These are phyloP conservation scores for Psittacus erithacus DNA, from an alignment of 2,113 vertebrate species.

Conservation along the genomic window DNA sequence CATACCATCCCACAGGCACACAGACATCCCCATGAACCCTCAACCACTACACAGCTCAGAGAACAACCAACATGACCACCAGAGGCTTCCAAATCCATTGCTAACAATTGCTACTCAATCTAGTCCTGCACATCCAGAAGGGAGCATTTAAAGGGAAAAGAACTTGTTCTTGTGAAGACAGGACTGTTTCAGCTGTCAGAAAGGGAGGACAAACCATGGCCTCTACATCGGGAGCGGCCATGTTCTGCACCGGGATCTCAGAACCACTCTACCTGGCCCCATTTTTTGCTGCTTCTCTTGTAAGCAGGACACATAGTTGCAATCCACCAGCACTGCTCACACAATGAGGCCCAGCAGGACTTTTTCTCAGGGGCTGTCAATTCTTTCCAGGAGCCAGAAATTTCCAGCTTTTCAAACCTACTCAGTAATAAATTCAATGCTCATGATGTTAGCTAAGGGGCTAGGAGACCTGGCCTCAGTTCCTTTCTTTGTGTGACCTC, in stretches of 20 bases:
- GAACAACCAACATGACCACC: neutral
- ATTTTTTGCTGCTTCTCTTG: neutral
- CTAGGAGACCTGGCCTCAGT: neutral
- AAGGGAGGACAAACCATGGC: neutral
- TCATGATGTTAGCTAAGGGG: neutral
- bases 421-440: neutral
- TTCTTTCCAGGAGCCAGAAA: neutral
- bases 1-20: neutral
- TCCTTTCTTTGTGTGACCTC: neutral
- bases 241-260: neutral
- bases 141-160: neutral
- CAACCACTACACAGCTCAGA: neutral
- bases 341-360: neutral
- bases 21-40: neutral
- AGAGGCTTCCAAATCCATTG: neutral
- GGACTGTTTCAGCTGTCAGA: neutral
- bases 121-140: neutral
- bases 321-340: neutral
- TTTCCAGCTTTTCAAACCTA: neutral
- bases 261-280: neutral
- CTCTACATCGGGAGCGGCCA: neutral
- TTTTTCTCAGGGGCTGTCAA: neutral
- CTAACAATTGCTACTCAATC: neutral
- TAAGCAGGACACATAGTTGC: neutral
- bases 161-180: neutral